These are phyloP conservation scores for Labeo rohita DNA, from an alignment of 2,113 vertebrate genomes.

Conservation along the genomic window DNA sequence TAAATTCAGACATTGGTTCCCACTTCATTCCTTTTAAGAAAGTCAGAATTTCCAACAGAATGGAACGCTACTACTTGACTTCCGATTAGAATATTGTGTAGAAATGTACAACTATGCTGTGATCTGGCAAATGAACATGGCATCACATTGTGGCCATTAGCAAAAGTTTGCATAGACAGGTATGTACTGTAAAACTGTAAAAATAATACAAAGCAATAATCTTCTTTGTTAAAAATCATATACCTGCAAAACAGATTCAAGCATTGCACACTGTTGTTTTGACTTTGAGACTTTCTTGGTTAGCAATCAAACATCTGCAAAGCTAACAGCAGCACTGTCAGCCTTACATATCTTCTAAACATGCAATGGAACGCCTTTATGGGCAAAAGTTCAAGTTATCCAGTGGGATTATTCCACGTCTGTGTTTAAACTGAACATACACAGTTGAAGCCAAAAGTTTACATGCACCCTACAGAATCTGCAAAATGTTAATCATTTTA, in stretches of 20 bases:
- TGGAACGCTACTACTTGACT: neutral
- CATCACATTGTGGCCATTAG: neutral
- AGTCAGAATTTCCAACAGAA: neutral
- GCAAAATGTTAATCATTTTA: too few relatives aligned
- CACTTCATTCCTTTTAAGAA: neutral
- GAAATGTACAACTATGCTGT: neutral
- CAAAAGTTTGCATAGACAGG: neutral
- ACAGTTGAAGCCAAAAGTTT: too few relatives aligned
- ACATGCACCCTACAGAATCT: too few relatives aligned
- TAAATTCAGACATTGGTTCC: too few relatives aligned
- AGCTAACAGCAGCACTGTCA: neutral
- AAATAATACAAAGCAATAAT: neutral
- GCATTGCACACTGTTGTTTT: neutral
- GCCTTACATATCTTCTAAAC: neutral
- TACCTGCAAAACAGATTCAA: neutral
- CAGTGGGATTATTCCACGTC: neutral
- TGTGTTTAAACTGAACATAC: neutral
- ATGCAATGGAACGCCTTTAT: neutral
- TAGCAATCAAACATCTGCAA: neutral
- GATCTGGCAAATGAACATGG: neutral
- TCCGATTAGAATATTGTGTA: neutral
- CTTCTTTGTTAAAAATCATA: neutral
- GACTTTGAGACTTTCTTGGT: neutral
- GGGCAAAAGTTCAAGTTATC: neutral
- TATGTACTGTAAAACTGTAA: neutral